Percentiles rank a stretch among this genome's conserved stretches.
Evolutionary conservation across 2,113 vertebrate species (phyloP).

Genomic region (Camelus bactrianus): DNA sequence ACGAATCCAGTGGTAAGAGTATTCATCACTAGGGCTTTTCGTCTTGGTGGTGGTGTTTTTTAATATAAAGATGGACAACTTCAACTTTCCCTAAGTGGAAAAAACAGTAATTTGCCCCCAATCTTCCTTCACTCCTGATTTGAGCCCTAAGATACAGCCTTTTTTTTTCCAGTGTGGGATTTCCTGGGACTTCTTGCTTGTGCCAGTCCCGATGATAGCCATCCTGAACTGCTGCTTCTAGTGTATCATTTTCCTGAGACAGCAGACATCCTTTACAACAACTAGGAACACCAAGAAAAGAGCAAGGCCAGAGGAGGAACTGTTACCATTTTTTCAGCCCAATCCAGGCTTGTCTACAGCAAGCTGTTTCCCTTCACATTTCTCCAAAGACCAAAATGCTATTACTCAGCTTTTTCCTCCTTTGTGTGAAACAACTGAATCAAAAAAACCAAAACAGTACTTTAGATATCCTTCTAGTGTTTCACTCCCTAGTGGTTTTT

Average conservation of each 20-base stretch:
- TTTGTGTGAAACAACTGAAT: background rate
- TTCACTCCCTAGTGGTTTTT: background rate
- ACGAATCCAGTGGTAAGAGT: fast-evolving
- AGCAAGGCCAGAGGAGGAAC: background rate
- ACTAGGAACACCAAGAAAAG: background rate
- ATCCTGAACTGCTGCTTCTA: background rate
- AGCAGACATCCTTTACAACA: background rate
- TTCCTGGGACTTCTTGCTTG: background rate
- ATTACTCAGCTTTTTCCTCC: background rate
- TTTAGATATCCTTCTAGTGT: background rate
- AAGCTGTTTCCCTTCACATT: background rate
- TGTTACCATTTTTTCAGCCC: background rate
- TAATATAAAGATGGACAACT: background rate
- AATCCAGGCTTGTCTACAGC: background rate
- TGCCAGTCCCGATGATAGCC: background rate
- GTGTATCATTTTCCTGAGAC: background rate
- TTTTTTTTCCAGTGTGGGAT: background rate
- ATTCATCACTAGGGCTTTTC: fast-evolving
- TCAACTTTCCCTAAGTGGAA: background rate
- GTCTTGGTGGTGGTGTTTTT: background rate
- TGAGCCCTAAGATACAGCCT: background rate
- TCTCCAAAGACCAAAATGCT: background rate
- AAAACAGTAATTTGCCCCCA: background rate
- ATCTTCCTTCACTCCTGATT: background rate
- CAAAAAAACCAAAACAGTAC: background rate